Base-by-base conservation (phyloP, 2,797 vertebrate species). In the Myotis vivesi region DNA sequence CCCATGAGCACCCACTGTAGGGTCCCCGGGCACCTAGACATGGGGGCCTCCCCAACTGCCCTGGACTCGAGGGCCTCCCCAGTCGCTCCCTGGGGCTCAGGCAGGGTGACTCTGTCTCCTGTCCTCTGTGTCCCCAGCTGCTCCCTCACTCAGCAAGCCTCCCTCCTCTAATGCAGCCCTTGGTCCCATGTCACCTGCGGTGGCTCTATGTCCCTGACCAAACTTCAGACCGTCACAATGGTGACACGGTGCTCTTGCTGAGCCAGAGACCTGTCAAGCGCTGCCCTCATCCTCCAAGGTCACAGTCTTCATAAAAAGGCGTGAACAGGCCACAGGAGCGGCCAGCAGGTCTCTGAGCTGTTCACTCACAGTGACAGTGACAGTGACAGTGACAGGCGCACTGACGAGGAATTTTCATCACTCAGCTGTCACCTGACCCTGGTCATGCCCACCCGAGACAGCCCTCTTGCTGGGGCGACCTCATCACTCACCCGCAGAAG, bases 11-110 rank as follows among this genome's bases (percentile, higher is more conserved):
- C 30, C 44, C 23, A 3, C 36, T 20, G 55, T 8, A 23, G 33
- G 13, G 17, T 2, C 25, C 3, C 2, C 23, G 0, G 38, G 6
- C 0, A 0, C 8, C 20, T 28, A 20, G 57, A 66, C 22, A 1
- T 9, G 10, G 19, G 15, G 30, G 33, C 2, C 44, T 57, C 69
- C 8, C 69, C 38, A n/a, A 11, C 23, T 5, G 3, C 53, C 19
- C 62, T 33, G 30, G 69, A 25, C 44, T n/a, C 38, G 0, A 23
- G 15, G 30, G 38, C 2, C 44, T 64, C 69, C 8, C 69, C 38
- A n/a, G 33, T 33, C 0, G 0, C 62, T 84, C 55, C 20, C 4
- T 11, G 8, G 20, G 38, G 22, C 49, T 69, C 8, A 41, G 57
- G 13, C 12, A 23, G 0, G 5, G 4, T 8, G 51, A 44, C 17